phyloP scores from a whole-genome alignment of 1,140 invertebrate genomes.

The Aradophagus sp. region DNA sequence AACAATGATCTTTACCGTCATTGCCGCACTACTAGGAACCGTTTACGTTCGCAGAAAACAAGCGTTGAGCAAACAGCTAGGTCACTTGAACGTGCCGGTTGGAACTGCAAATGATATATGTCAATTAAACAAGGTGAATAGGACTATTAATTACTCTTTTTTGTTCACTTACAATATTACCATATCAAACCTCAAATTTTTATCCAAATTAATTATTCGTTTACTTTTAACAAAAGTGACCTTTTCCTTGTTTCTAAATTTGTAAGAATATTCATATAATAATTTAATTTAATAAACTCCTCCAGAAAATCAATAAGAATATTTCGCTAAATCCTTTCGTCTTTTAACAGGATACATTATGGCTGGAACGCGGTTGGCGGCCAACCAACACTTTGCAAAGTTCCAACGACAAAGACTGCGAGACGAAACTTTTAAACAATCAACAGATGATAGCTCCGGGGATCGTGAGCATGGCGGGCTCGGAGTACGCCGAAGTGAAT shows the following conservation, averaged over 20 bases:
- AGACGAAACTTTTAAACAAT: slow-evolving; percentile 80
- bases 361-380: slow-evolving; percentile 85
- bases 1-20: slow-evolving; percentile 79
- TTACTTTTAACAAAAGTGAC: too few relatives aligned
- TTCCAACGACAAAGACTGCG: slow-evolving; percentile 79
- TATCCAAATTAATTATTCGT: too few relatives aligned
- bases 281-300: too few relatives aligned
- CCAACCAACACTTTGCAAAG: slow-evolving; percentile 75
- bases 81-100: slow-evolving; percentile 80
- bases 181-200: too few relatives aligned
- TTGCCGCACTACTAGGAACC: slow-evolving; percentile 79
- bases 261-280: too few relatives aligned
- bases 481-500: slow-evolving; percentile 87
- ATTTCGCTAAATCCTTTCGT: too few relatives aligned
- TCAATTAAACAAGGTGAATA: slow-evolving; percentile 78
- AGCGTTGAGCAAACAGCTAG: slow-evolving; percentile 78
- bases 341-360: slow-evolving; percentile 80
- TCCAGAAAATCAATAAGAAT: too few relatives aligned
- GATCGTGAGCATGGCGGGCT: slow-evolving; percentile 75
- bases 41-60: slow-evolving; percentile 79
- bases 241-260: too few relatives aligned
- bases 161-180: too few relatives aligned
- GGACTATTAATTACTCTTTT: too few relatives aligned
- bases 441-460: slow-evolving; percentile 74
- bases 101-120: slow-evolving; percentile 78